Percentiles rank a stretch among this genome's conserved stretches.
Conservation (phyloP, 2,888 invertebrate species). For the Prosopocoilus inquinatus region DNA sequence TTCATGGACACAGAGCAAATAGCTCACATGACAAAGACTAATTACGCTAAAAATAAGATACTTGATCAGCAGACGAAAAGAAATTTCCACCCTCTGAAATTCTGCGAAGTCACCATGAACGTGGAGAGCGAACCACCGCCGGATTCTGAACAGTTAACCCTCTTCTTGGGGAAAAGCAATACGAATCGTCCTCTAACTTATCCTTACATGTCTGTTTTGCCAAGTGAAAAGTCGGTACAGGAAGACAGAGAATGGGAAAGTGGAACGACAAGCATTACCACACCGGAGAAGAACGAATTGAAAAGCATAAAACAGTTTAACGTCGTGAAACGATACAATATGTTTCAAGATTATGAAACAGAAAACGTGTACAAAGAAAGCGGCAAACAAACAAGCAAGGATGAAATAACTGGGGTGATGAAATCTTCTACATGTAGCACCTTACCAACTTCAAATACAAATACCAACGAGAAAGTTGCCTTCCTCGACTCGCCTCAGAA, state of each 20-base stretch:
- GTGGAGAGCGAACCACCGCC: constrained; percentile 15
- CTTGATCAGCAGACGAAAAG: constrained; percentile 36
- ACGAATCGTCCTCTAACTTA: constrained; percentile 66
- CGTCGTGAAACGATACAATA: constrained; percentile 39
- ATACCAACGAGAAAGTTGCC: not conserved
- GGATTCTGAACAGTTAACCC: constrained; percentile 33
- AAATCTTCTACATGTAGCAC: constrained; percentile 1
- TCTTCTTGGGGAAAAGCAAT: constrained; percentile 49
- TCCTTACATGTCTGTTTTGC: constrained; percentile 54
- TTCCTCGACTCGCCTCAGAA: constrained; percentile 14
- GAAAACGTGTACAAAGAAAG: not conserved
- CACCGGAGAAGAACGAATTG: constrained; percentile 20
- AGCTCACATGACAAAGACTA: constrained; percentile 45
- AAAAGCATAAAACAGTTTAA: constrained; percentile 50
- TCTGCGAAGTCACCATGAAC: constrained; percentile 19
- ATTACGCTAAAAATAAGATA: constrained; percentile 49
- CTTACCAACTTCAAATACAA: not conserved
- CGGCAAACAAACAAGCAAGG: not conserved
- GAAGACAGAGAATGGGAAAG: not conserved
- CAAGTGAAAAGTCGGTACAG: not conserved
- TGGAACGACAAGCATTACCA: not conserved
- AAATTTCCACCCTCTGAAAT: constrained; percentile 28
- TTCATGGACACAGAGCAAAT: constrained; percentile 48
- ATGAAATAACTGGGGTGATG: not conserved
- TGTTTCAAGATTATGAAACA: constrained; percentile 6